These are phyloP conservation scores for Ennomos erosarius DNA, from an alignment of 2,888 invertebrate genomes.

Conservation along the genomic window DNA sequence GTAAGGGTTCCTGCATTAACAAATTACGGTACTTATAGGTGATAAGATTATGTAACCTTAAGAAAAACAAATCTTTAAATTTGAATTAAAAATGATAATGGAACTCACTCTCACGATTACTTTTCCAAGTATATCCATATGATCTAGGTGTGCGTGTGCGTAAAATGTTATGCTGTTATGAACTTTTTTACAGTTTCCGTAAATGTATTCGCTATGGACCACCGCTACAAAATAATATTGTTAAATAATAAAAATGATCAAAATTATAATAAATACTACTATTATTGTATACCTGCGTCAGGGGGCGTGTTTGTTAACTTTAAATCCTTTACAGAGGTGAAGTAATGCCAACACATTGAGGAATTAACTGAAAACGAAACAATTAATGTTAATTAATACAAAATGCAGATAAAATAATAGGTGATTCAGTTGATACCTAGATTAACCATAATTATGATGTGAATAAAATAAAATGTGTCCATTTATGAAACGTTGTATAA, in stretches of 20 bases:
- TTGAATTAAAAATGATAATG: background rate
- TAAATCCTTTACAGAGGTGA: conserved; percentile 43
- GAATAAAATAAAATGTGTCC: background rate
- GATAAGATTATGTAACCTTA: conserved; percentile 1
- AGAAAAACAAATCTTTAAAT: too few relatives aligned
- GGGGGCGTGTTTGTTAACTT: conserved; percentile 21
- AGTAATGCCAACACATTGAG: conserved; percentile 45
- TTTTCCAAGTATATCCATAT: conserved; percentile 62
- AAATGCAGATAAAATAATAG: background rate
- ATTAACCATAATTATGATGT: background rate
- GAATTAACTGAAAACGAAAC: conserved; percentile 32
- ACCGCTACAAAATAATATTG: conserved; percentile 43
- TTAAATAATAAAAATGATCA: background rate
- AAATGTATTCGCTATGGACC: conserved; percentile 62
- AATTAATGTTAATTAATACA: too few relatives aligned
- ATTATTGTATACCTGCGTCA: conserved; percentile 34
- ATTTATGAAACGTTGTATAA: conserved; percentile 3
- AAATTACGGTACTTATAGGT: too few relatives aligned
- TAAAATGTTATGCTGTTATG: conserved; percentile 31
- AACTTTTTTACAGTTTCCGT: conserved; percentile 50
- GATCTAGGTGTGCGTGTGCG: conserved; percentile 52
- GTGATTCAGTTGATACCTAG: conserved; percentile 14
- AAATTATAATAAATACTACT: too few relatives aligned
- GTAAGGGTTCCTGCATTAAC: too few relatives aligned
- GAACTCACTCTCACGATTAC: conserved; percentile 61